Conservation (phyloP, 2,888 invertebrate species). For the Orgyia antiqua region DNA sequence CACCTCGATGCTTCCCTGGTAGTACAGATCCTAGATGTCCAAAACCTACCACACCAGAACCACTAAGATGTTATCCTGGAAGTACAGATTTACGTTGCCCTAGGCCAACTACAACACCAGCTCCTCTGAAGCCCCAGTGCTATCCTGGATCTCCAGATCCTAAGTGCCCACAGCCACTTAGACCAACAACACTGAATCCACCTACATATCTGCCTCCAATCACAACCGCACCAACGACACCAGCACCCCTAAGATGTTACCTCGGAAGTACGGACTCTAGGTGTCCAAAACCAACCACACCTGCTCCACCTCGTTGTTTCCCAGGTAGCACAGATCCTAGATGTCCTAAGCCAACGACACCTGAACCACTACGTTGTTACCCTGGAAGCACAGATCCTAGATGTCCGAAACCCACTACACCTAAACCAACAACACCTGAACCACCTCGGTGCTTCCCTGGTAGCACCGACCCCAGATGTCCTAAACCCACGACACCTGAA, state of each 20-base stretch:
- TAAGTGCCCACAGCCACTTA: conserved; percentile 37
- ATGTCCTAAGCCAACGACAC: conserved; percentile 23
- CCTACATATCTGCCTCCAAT: conserved; percentile 20
- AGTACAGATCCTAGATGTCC: conserved; percentile 24
- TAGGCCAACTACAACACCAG: conserved; percentile 26
- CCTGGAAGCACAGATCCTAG: conserved; percentile 51
- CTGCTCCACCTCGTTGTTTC: conserved; percentile 15
- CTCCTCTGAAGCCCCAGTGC: conserved; percentile 20
- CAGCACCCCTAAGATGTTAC: conserved; percentile 22
- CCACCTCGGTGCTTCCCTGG: conserved; percentile 37
- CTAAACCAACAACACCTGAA: conserved; percentile 34
- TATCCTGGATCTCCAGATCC: conserved; percentile 45
- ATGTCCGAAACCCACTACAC: conserved; percentile 34
- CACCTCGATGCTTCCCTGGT: conserved; percentile 12
- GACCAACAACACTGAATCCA: conserved; percentile 18
- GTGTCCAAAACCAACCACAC: conserved; percentile 28
- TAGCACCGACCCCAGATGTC: conserved; percentile 19
- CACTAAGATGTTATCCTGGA: conserved; percentile 32
- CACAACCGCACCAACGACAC: conserved; percentile 23
- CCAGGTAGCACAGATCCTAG: conserved; percentile 43
- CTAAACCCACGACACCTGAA: conserved; percentile 11
- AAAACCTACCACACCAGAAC: conserved; percentile 27
- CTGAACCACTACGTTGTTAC: conserved; percentile 27
- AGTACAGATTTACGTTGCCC: conserved; percentile 46
- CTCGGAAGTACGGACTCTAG: conserved; percentile 22